These are phyloP conservation scores for Willisornis vidua DNA, from an alignment of 2,113 vertebrate species.

Conservation along the genomic window DNA sequence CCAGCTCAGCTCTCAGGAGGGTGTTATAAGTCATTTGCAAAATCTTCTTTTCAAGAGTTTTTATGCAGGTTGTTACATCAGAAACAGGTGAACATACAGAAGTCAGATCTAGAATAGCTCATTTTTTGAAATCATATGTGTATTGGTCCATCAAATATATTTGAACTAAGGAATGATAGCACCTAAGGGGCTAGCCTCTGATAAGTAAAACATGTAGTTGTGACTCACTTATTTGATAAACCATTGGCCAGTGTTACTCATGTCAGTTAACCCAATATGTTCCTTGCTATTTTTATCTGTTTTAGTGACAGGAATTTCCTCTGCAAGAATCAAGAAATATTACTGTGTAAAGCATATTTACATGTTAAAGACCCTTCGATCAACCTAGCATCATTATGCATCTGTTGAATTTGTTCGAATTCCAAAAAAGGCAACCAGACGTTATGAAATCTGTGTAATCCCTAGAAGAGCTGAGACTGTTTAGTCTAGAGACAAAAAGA, in stretches of 20 bases:
- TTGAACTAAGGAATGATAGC: neutral
- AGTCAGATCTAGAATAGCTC: neutral
- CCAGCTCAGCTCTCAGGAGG: neutral
- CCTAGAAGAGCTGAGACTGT: constrained; percentile 1
- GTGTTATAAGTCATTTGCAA: neutral
- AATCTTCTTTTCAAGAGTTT: neutral
- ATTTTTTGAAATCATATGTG: fast-evolving
- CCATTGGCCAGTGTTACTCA: neutral
- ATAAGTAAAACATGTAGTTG: neutral
- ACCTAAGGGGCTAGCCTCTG: neutral
- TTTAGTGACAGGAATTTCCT: neutral
- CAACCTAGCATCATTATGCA: neutral
- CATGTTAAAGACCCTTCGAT: neutral
- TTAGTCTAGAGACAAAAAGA: constrained; percentile 34
- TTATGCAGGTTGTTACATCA: neutral
- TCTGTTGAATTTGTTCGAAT: neutral
- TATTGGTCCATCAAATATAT: neutral
- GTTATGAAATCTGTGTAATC: neutral
- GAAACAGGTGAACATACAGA: neutral
- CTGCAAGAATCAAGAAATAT: neutral
- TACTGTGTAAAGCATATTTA: neutral
- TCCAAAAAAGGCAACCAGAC: constrained; percentile 22
- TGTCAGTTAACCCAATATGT: neutral
- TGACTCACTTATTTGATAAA: neutral
- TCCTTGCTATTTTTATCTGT: neutral